phyloP scores from a whole-genome alignment of 2,797 vertebrate species.

The Myotis vivesi region DNA sequence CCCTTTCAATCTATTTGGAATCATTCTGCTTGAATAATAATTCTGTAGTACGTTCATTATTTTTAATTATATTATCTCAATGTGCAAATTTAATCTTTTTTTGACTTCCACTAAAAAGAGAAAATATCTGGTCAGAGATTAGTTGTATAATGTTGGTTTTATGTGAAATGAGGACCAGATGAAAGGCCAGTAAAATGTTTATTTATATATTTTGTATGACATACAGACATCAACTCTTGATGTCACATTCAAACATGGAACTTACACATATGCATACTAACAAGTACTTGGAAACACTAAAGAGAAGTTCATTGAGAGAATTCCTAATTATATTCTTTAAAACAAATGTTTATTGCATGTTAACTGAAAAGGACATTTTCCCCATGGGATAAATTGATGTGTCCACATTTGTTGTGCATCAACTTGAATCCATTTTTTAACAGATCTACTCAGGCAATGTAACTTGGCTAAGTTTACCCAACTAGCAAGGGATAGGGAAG shows the following conservation, averaged over 20 bases:
- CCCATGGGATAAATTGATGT: not conserved
- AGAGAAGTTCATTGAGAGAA: not conserved
- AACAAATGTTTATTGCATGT: not conserved
- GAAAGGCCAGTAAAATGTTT: not conserved
- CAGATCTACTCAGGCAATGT: not conserved
- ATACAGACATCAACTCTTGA: not conserved
- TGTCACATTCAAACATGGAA: not conserved
- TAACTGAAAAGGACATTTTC: not conserved
- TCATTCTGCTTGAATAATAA: slow-evolving; percentile 51
- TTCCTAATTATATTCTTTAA: not conserved
- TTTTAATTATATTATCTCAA: slow-evolving; percentile 50
- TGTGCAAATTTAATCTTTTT: slow-evolving; percentile 38
- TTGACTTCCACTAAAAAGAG: not conserved
- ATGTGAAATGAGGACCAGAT: slow-evolving; percentile 13
- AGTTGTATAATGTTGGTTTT: not conserved
- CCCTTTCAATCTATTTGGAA: slow-evolving; percentile 33
- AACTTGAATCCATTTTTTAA: not conserved
- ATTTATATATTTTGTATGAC: not conserved
- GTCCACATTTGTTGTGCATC: not conserved
- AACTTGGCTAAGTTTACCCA: not conserved
- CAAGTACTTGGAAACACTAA: not conserved
- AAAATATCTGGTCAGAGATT: not conserved
- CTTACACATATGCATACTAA: not conserved
- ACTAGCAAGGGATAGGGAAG: not conserved
- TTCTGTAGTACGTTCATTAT: slow-evolving; percentile 18